phyloP scores from a whole-genome alignment of 2,797 vertebrate genomes.

The Thripadectes ignobilis region DNA sequence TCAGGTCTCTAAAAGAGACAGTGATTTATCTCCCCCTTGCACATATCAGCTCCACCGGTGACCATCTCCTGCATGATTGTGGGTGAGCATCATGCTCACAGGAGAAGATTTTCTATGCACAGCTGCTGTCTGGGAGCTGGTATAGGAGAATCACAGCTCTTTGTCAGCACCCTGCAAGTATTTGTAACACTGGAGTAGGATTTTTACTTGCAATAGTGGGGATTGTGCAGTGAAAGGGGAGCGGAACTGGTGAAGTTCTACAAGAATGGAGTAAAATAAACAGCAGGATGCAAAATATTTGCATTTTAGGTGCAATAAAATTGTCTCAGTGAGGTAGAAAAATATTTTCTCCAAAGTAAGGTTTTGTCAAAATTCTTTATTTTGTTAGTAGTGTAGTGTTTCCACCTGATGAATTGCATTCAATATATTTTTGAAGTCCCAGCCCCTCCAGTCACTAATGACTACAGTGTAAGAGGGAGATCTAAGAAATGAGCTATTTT shows the following conservation, averaged over 20 bases:
- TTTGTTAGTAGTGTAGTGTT: background rate
- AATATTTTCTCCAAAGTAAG: background rate
- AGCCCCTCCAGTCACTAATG: background rate
- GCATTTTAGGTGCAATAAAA: background rate
- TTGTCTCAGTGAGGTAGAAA: background rate
- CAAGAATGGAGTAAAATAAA: background rate
- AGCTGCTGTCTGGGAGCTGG: background rate
- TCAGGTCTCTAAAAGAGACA: background rate
- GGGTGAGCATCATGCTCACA: background rate
- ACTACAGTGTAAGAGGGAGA: background rate
- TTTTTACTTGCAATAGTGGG: background rate
- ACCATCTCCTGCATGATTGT: background rate
- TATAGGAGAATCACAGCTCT: background rate
- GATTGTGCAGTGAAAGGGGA: background rate
- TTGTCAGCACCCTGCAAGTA: background rate
- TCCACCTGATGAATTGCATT: background rate
- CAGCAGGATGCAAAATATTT: background rate
- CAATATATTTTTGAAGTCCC: background rate
- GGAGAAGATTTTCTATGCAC: background rate
- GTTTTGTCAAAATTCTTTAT: background rate
- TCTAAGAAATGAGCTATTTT: conserved; percentile 1
- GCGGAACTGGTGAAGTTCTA: background rate
- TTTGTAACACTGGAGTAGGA: background rate
- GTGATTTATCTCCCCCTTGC: background rate
- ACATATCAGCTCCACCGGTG: background rate